Evolutionary conservation across 2,797 vertebrate genomes (phyloP), one percentile per base, ranked within the genome.

Genomic region (Netta rufina): DNA sequence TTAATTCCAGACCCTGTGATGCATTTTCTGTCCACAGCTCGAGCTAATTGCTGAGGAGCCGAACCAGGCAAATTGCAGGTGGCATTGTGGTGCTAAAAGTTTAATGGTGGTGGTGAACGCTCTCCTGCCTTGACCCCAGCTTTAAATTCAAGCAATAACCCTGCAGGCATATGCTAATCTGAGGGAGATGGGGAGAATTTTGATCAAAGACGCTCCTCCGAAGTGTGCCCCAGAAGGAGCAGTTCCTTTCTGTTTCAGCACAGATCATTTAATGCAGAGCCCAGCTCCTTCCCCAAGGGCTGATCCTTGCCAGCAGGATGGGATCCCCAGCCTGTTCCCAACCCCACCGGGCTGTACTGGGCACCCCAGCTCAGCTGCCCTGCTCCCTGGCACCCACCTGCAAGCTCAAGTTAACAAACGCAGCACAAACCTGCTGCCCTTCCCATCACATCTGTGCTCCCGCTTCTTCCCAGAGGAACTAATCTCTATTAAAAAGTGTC

Each of bases 71-170:
- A 88, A 83, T 51, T 57, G 66, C 76, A 70, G 60, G 88, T 12
- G 61, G 60, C 13, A 5, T 70, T 6, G 30, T 9, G 8, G 8
- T 28, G 51, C 60, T 77, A 38, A 56, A 61, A 89, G 87, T 78
- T 87, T 72, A 89, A 75, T 57, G 81, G 73, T n/a, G 70, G n/a
- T 70, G 71, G 58, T 49, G 39, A 14, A 33, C 18, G 32, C 54
- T 71, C 87, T 67, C 60, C 53, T 64, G 87, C 69, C 61, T 49
- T 43, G 32, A 75, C 72, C 89, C 62, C n/a, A 5, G 80, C 45
- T 49, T 54, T 92, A 73, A 92, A 77, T 84, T 17, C 62, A 53
- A 82, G 83, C 75, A 45, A 43, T 73, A 93, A 91, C 57, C 39
- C 67, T 38, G 60, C 72, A 22, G 61, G 66, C 22, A 32, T 14